Percentiles rank a stretch among this genome's conserved stretches.
These are phyloP conservation scores for Sphaerophoria rueppellii DNA, from an alignment of 2,888 invertebrate genomes.

Conservation along the genomic window DNA sequence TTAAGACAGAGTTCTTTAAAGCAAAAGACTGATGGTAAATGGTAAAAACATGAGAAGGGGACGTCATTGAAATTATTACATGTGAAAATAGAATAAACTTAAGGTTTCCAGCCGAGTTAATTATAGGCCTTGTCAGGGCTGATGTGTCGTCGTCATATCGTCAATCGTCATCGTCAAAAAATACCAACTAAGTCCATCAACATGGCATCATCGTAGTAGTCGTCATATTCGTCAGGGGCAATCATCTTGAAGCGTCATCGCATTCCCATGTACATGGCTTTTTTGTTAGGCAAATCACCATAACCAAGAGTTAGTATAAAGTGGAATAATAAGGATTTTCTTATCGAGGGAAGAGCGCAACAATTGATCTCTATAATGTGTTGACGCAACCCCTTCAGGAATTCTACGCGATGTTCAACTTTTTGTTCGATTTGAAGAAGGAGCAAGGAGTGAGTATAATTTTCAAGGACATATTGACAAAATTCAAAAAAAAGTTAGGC, in stretches of 20 bases:
- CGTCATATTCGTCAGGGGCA: slow-evolving; percentile 33
- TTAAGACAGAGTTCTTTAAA: slow-evolving; percentile 58
- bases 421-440: slow-evolving; percentile 13
- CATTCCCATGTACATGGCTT: slow-evolving; percentile 52
- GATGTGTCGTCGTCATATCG: not conserved
- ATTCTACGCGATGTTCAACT: slow-evolving; percentile 28
- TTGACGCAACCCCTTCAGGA: slow-evolving; percentile 67
- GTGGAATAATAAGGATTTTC: slow-evolving; percentile 40
- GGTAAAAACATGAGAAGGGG: slow-evolving; percentile 66
- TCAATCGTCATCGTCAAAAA: slow-evolving; percentile 26
- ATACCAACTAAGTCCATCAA: slow-evolving; percentile 61
- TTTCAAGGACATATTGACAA: slow-evolving; percentile 68
- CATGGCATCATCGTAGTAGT: not conserved
- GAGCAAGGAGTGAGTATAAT: slow-evolving; percentile 31
- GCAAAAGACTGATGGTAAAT: slow-evolving; percentile 36
- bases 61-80: slow-evolving; percentile 71
- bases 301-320: not conserved
- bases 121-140: slow-evolving; percentile 58
- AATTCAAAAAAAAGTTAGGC: slow-evolving; percentile 31
- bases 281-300: slow-evolving; percentile 50
- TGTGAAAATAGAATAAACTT: slow-evolving; percentile 68
- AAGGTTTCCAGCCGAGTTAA: slow-evolving; percentile 72
- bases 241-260: slow-evolving; percentile 47
- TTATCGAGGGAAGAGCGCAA: slow-evolving; percentile 53
- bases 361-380: slow-evolving; percentile 62